Conservation (phyloP, 2,797 vertebrate species). For the Danio albolineatus region DNA sequence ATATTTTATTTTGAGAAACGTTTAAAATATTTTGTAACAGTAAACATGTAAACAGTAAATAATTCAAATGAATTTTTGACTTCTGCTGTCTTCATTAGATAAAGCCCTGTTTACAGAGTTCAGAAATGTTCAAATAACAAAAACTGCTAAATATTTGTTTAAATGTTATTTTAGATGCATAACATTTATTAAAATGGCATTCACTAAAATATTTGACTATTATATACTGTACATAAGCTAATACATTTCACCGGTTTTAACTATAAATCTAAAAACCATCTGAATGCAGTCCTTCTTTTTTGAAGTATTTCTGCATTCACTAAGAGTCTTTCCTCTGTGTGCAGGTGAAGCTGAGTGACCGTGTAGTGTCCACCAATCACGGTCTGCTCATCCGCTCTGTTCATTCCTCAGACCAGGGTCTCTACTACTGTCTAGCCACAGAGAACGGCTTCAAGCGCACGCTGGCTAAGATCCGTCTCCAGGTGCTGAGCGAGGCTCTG, state of each 20-base stretch:
- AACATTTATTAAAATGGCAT: background rate
- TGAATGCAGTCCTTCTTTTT: background rate
- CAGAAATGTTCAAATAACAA: no score
- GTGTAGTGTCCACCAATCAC: constrained; percentile 90
- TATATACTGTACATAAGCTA: background rate
- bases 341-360: constrained; percentile 93
- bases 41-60: no score
- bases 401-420: constrained; percentile 89
- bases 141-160: no score
- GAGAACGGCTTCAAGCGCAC: constrained; percentile 97
- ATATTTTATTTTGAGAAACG: no score
- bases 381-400: constrained; percentile 93
- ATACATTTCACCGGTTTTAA: constrained; percentile 2
- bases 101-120: no score
- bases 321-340: background rate
- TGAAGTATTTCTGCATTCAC: background rate
- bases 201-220: no score
- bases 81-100: no score
- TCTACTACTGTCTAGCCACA: constrained; percentile 94
- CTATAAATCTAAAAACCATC: background rate
- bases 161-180: no score
- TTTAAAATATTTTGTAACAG: no score
- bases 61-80: no score
- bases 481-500: constrained; percentile 86
- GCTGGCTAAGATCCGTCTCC: constrained; percentile 92